Conservation (phyloP, 2,113 vertebrate species). For the Phainopepla nitens region DNA sequence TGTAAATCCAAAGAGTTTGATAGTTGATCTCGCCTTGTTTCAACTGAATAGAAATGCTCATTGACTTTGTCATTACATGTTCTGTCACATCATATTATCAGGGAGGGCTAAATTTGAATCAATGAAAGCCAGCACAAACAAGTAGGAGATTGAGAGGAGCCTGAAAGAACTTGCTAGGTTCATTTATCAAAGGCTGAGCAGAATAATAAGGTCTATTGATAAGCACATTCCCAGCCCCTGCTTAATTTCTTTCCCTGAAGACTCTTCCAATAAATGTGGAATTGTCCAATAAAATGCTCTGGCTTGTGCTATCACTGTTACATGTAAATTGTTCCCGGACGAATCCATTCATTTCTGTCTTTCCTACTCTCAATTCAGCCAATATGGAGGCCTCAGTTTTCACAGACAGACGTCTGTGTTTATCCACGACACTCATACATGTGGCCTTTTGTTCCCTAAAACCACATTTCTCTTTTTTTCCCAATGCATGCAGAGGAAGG, state of each 20-base stretch:
- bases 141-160: not conserved
- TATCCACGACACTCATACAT: not conserved
- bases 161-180: constrained; percentile 4
- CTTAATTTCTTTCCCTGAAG: not conserved
- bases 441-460: not conserved
- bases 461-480: not conserved
- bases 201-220: constrained; percentile 32
- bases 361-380: not conserved
- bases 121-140: constrained; percentile 4
- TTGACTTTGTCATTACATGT: constrained; percentile 6
- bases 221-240: not conserved
- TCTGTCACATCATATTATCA: not conserved
- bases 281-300: not conserved
- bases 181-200: constrained; percentile 9
- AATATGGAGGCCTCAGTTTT: not conserved
- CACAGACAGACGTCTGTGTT: not conserved
- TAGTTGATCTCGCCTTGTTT: not conserved
- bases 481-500: not conserved
- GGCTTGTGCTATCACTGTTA: not conserved
- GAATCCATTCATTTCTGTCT: not conserved
- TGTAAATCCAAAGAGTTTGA: not conserved
- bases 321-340: not conserved
- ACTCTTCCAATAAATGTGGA: not conserved
- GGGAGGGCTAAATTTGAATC: not conserved
- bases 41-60: not conserved